These are phyloP conservation scores for Paralichthys olivaceus DNA, from an alignment of 2,113 vertebrate species.

Conservation along the genomic window DNA sequence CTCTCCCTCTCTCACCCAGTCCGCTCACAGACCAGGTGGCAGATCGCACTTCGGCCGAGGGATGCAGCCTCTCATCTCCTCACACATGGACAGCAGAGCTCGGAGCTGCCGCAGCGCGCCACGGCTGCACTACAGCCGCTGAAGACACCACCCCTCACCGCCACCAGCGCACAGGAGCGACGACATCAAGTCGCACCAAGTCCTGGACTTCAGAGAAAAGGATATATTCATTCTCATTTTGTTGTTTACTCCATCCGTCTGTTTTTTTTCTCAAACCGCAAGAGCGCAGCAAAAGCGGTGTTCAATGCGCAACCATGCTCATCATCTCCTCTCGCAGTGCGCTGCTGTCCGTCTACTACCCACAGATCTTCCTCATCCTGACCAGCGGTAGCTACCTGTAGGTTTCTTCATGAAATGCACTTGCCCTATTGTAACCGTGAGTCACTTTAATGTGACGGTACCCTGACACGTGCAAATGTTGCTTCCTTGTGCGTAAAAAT, in stretches of 20 bases:
- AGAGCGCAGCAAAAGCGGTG: slow-evolving; percentile 64
- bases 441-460: not conserved
- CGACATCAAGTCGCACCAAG: slow-evolving; percentile 28
- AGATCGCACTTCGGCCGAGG: slow-evolving; percentile 82
- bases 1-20: slow-evolving; percentile 14
- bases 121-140: slow-evolving; percentile 61
- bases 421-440: not conserved
- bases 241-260: not conserved
- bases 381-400: slow-evolving; percentile 98
- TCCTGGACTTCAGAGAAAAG: slow-evolving; percentile 64
- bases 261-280: slow-evolving; percentile 27
- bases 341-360: slow-evolving; percentile 95
- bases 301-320: slow-evolving; percentile 91
- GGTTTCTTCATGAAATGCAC: slow-evolving; percentile 68
- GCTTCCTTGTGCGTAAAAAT: slow-evolving; percentile 12
- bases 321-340: slow-evolving; percentile 92
- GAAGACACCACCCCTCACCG: slow-evolving; percentile 65
- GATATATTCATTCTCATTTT: slow-evolving; percentile 40
- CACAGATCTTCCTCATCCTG: slow-evolving; percentile 98
- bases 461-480: not conserved
- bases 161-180: slow-evolving; percentile 52
- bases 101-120: slow-evolving; percentile 83
- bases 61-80: slow-evolving; percentile 86
- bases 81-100: slow-evolving; percentile 79
- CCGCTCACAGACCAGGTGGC: slow-evolving; percentile 78